These are phyloP conservation scores for Hexactinellida sp. DNA, from an alignment of 37 sponge, comb jelly and placozoan species.

Conservation along the genomic window DNA sequence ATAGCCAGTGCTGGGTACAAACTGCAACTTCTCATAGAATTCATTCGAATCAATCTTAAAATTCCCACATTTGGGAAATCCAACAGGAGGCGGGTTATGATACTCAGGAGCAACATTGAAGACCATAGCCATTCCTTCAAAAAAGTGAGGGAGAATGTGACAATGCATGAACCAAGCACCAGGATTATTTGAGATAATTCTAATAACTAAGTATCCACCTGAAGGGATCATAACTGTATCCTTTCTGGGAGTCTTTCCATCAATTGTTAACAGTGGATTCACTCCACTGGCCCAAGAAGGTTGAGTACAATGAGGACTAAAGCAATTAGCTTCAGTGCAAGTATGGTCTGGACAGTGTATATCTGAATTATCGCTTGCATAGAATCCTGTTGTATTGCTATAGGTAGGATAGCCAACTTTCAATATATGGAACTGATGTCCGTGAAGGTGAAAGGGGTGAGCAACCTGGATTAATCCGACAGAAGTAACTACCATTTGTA, in stretches of 20 bases:
- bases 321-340: not conserved
- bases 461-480: not conserved
- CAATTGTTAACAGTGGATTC: not conserved
- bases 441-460: constrained; percentile 61
- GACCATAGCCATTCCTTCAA: constrained; percentile 64
- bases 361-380: not conserved
- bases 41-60: not conserved
- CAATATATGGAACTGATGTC: constrained; percentile 48
- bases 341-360: constrained; percentile 13
- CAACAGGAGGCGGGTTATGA: not conserved
- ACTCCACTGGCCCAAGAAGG: not conserved
- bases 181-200: constrained; percentile 62
- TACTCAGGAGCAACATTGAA: constrained; percentile 29
- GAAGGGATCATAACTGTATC: constrained; percentile 72
- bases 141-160: constrained; percentile 59
- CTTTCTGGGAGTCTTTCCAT: constrained; percentile 24
- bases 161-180: constrained; percentile 90
- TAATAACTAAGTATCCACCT: constrained; percentile 67
- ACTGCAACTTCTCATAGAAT: not conserved
- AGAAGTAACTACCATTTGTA: constrained; percentile 18
- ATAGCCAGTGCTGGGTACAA: not conserved
- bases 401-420: constrained; percentile 50
- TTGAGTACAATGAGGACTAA: not conserved
- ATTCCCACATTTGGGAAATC: not conserved
- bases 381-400: not conserved